Base-by-base conservation (phyloP, 2,797 vertebrate species). In the Pangasius sanitwongsei region DNA sequence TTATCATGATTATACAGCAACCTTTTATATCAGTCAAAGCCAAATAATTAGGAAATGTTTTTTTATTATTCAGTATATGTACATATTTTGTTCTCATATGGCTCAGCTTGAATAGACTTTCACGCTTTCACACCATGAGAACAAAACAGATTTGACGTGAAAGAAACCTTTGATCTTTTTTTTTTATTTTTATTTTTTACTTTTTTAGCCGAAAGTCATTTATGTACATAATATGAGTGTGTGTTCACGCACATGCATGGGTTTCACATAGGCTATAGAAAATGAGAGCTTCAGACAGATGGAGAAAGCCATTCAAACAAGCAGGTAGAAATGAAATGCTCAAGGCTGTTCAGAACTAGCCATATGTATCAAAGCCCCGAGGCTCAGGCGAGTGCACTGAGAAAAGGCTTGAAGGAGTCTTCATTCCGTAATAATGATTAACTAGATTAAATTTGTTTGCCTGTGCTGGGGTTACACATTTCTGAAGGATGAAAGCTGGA, bases 401-500 rank as follows among this genome's bases (percentile, higher is more conserved):
- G n/a, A 81, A 57, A 57, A 34, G 8, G 53, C 77, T 57, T 80
- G 25, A 55, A 55, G 77, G 50, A 55, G 77, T 31, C 77, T 80
- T 80, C n/a, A 55, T n/a, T 80, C 8, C 16, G 20, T 80, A 80
- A 55, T 34, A 53, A 80, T 55, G 31, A 55, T n/a, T 55, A 55
- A 55, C 7, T 31, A n/a, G n/a, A 55, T 80, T 80, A 31, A 80
- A 55, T 80, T 34, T 80, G 50, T 55, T 55, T 18, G 77, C 41
- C 50, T 55, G 50, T 80, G 28, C 77, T 34, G 50, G n/a, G n/a
- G n/a, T 31, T 55, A 18, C 48, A 80, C 77, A 61, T n/a, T 55
- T 85, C 23, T 77, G 31, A 74, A 65, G 70, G 50, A 83, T 85
- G 37, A 88, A 61, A 50, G 57, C 59, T 82, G 28, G 59, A 85